These are phyloP conservation scores for Nomada fabriciana DNA, from an alignment of 2,888 invertebrate species.

Conservation along the genomic window DNA sequence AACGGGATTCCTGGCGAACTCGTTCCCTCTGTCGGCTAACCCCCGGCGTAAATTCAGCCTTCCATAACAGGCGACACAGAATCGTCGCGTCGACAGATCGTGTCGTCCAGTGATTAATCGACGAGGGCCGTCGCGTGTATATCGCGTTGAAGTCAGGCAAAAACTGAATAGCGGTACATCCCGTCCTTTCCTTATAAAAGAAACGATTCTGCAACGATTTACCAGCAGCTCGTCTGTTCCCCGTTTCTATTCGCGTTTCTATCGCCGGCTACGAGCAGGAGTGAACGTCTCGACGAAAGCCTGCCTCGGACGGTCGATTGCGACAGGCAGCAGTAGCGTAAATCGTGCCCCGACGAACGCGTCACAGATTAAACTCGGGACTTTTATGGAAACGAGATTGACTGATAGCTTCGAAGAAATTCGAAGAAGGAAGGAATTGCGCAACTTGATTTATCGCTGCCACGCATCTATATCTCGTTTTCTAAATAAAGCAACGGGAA, in stretches of 20 bases:
- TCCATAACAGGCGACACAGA: constrained; percentile 59
- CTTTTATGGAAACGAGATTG: neutral
- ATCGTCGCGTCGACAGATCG: constrained; percentile 41
- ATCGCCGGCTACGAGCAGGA: neutral
- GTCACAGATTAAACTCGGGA: neutral
- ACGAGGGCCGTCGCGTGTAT: constrained; percentile 22
- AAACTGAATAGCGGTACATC: constrained; percentile 35
- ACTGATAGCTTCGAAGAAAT: neutral
- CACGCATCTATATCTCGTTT: neutral
- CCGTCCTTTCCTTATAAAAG: constrained; percentile 33
- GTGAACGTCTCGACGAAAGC: too few species aligned
- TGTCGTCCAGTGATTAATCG: constrained; percentile 62
- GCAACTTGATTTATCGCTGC: neutral
- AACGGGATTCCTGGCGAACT: constrained; percentile 53
- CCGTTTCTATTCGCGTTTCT: constrained; percentile 1
- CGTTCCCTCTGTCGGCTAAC: constrained; percentile 43
- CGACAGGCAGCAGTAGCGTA: neutral
- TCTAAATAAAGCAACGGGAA: neutral
- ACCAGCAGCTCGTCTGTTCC: neutral
- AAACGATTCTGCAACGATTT: constrained; percentile 19
- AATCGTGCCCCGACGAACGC: neutral
- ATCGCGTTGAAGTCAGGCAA: constrained; percentile 40
- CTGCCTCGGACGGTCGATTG: constrained; percentile 3
- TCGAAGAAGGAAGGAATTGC: neutral
- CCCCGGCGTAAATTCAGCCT: constrained; percentile 56